Evolutionary conservation across 2,888 invertebrate genomes (phyloP).

Genomic region (Molanna angustata): DNA sequence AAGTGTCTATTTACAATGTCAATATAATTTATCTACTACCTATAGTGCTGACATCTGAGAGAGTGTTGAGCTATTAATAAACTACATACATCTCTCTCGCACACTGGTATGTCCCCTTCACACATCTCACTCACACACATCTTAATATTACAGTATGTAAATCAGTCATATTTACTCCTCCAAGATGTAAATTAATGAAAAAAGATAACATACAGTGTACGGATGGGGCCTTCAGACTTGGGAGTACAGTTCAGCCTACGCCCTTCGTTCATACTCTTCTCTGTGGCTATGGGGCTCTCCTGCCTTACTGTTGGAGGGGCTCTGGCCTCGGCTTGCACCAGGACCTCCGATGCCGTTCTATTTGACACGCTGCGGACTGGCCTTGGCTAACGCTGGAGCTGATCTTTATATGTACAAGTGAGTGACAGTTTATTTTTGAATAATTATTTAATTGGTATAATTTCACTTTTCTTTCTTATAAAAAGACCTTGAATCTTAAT

Average conservation of each 20-base stretch:
- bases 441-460: no score
- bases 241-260: slow-evolving; percentile 97
- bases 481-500: no score
- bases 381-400: slow-evolving; percentile 73
- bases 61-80: no score
- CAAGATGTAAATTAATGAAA: no score
- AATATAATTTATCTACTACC: background rate
- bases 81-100: no score
- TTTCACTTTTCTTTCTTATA: no score
- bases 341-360: slow-evolving; percentile 83
- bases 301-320: slow-evolving; percentile 73
- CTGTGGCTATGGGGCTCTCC: slow-evolving; percentile 87
- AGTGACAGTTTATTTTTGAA: slow-evolving; percentile 34
- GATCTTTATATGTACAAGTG: slow-evolving; percentile 95
- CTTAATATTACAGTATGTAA: no score
- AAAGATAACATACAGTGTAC: slow-evolving; percentile 81
- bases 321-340: slow-evolving; percentile 79
- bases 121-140: no score
- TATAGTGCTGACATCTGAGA: no score
- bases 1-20: no score
- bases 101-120: no score
- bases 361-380: slow-evolving; percentile 77
- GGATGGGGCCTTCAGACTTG: slow-evolving; percentile 97
- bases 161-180: no score
- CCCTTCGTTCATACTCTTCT: slow-evolving; percentile 93